Evolutionary conservation across 2,888 invertebrate species (phyloP), one percentile per base, ranked within the genome.

Genomic region (Anagyrus pseudococci): DNA sequence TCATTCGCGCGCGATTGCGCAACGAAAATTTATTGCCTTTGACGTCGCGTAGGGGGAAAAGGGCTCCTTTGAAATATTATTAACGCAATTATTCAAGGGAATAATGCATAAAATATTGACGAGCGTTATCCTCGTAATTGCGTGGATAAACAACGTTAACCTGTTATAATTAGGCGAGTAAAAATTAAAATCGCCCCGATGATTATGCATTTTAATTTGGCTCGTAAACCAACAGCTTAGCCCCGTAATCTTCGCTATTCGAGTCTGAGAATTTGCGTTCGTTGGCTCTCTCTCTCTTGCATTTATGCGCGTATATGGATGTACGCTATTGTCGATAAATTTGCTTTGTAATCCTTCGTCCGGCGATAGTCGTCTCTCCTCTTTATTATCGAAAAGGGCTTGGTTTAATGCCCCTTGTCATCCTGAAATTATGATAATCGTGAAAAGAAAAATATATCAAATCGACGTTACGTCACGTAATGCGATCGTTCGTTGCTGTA

Each of bases 201-300:
- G 53, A 54, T 60, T 19, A 69, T 58, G 58, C 62, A 58, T 59
- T 68, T 67, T 66, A 58, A 67, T 66, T 58, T 63, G 58, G 41
- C 64, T 63, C n/a, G 62, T 70, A 68, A 64, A 67, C 60, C 68
- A 67, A n/a, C 67, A 68, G 70, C 57, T 19, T 47, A 40, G 64
- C 49, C 49, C n/a, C n/a, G 25, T 55, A 61, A 61, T 61, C 49
- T 50, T 33, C 20, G 54, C 29, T 48, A 48, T 54, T 23, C 60
- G 48, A 54, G 49, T 23, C 37, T 19, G 17, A 23, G 49, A 29
- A 59, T 59, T 59, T 47, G 53, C 43, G 55, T 48, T 61, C 50
- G 55, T 49, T 37, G 55, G 20, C 43, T 2, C 49, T 44, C 40
- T 47, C 33, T 20, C 10, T 61, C n/a, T 6, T 15, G 23, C 23